Conservation (phyloP, 2,797 vertebrate genomes). For the Xiphorhynchus erythropygius region DNA sequence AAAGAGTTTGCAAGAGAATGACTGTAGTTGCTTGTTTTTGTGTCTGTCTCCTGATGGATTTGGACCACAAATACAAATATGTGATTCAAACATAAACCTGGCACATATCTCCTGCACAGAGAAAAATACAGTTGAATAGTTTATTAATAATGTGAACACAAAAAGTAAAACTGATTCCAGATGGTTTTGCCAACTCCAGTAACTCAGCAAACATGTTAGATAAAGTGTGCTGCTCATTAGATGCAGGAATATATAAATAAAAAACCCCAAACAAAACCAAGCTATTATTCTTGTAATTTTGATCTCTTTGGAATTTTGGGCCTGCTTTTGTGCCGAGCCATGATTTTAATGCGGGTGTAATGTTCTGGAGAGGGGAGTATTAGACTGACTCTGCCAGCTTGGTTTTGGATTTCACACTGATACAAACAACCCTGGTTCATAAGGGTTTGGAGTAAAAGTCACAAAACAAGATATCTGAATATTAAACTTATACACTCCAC, state of each 20-base stretch:
- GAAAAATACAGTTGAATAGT: background rate
- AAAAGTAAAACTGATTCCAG: background rate
- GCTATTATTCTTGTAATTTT: background rate
- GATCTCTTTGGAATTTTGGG: background rate
- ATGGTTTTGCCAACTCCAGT: background rate
- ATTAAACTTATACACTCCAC: background rate
- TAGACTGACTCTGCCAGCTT: background rate
- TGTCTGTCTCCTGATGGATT: background rate
- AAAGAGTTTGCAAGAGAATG: background rate
- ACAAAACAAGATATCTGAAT: background rate
- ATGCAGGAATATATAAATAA: background rate
- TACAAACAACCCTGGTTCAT: background rate
- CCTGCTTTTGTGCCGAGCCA: background rate
- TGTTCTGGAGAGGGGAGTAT: background rate
- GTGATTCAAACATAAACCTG: background rate
- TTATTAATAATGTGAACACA: background rate
- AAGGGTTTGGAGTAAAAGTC: background rate
- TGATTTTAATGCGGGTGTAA: background rate
- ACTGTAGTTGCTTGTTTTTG: background rate
- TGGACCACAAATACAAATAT: background rate
- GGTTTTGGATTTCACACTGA: background rate
- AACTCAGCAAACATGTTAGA: background rate
- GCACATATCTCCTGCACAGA: background rate
- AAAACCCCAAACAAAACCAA: background rate
- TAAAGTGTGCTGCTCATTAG: background rate